Conservation (phyloP, 2,888 invertebrate species). For the Dasypolia templi region DNA sequence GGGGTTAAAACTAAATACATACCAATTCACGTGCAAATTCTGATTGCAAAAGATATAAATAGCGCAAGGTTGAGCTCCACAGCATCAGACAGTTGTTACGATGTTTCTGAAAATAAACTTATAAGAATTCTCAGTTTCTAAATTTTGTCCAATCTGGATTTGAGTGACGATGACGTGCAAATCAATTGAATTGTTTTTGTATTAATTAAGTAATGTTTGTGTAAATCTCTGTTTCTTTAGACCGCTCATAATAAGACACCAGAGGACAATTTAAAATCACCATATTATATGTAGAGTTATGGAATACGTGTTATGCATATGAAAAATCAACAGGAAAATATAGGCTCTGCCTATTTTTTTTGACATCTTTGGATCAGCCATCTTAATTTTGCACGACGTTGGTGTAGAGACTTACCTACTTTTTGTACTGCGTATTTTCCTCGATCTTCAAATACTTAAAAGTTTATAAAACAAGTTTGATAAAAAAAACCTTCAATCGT, state of each 20-base stretch:
- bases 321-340: background rate
- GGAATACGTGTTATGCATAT: background rate
- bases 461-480: background rate
- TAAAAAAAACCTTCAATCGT: background rate
- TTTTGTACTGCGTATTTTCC: background rate
- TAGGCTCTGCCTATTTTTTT: background rate
- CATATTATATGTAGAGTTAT: background rate
- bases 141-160: constrained; percentile 11
- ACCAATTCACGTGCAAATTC: constrained; percentile 24
- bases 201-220: background rate
- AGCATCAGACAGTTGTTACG: constrained; percentile 12
- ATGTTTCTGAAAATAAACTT: constrained; percentile 39
- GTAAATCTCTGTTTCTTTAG: constrained; percentile 9
- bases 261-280: background rate
- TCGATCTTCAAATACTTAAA: background rate
- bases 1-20: background rate
- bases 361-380: constrained; percentile 1
- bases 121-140: constrained; percentile 7
- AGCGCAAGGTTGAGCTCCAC: constrained; percentile 25
- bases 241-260: background rate
- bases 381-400: constrained; percentile 1
- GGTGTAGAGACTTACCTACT: background rate
- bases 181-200: background rate
- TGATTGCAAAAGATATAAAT: constrained; percentile 18
- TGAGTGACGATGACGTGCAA: background rate